A percentile compares a stretch with the other conserved stretches of the same genome.
Conservation (phyloP, 2,113 vertebrate species). For the Spheniscus mendiculus region DNA sequence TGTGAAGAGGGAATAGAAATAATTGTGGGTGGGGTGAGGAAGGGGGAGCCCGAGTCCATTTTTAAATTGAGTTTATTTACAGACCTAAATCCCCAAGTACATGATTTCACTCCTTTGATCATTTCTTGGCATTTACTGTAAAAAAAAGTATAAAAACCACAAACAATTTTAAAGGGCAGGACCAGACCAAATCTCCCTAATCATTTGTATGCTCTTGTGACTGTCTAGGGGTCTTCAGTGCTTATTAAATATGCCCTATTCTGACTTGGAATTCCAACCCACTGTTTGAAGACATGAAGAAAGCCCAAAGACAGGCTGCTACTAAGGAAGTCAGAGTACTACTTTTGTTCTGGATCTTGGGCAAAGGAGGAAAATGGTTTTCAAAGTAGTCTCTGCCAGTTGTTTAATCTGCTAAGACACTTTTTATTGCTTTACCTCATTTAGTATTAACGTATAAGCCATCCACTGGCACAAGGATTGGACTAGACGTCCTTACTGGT, state of each 20-base stretch:
- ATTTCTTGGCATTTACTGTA: not conserved
- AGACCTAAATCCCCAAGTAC: not conserved
- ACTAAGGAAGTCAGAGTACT: not conserved
- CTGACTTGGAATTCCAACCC: not conserved
- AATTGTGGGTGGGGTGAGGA: not conserved
- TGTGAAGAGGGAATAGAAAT: not conserved
- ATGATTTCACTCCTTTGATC: not conserved
- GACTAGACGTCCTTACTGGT: not conserved
- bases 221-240: not conserved
- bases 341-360: not conserved
- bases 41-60: not conserved
- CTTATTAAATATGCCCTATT: not conserved
- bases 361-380: not conserved
- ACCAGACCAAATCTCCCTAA: not conserved
- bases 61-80: not conserved
- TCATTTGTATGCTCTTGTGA: not conserved
- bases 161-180: not conserved
- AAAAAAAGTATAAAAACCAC: not conserved
- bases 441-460: not conserved
- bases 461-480: not conserved
- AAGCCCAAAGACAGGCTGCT: not conserved
- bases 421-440: constrained; percentile 11
- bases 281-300: not conserved
- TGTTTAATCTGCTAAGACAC: not conserved
- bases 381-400: not conserved